A percentile compares a stretch with the other conserved stretches of the same genome.
Evolutionary conservation across 1,140 invertebrate genomes (phyloP).

Genomic region (Carcinoscorpius rotundicauda): DNA sequence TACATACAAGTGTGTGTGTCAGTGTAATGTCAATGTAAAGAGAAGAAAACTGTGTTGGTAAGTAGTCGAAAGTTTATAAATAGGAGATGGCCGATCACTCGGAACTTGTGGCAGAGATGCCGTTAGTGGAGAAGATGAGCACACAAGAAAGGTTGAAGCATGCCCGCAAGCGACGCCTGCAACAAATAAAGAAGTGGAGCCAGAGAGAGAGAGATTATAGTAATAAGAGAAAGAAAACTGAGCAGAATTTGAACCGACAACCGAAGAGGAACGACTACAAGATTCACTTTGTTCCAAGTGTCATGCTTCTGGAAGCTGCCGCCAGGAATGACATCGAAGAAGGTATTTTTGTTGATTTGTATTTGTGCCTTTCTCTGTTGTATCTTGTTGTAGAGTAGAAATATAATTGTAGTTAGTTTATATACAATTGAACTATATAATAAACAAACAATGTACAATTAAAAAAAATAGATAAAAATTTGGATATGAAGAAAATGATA

Average conservation of each 20-base stretch:
- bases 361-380: too few relatives aligned
- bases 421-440: too few relatives aligned
- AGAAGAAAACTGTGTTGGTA: too few relatives aligned
- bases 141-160: slow-evolving; percentile 82
- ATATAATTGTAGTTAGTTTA: too few relatives aligned
- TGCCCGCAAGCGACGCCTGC: slow-evolving; percentile 69
- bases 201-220: slow-evolving; percentile 54
- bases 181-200: slow-evolving; percentile 78
- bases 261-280: slow-evolving; percentile 29
- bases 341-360: slow-evolving; percentile 42
- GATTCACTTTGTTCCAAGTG: slow-evolving; percentile 77
- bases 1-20: too few relatives aligned
- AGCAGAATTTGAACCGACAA: slow-evolving; percentile 8
- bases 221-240: slow-evolving; percentile 18
- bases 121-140: slow-evolving; percentile 77
- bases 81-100: slow-evolving; percentile 55
- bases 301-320: slow-evolving; percentile 87
- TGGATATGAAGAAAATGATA: too few relatives aligned
- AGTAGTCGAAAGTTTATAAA: too few relatives aligned
- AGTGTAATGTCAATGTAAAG: too few relatives aligned
- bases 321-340: slow-evolving; percentile 90
- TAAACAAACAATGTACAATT: too few relatives aligned
- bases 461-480: too few relatives aligned
- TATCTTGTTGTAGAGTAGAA: too few relatives aligned
- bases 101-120: slow-evolving; percentile 83